Evolutionary conservation across 2,113 vertebrate species (phyloP), one percentile per base, ranked within the genome.

Genomic region (Dryoscopus gambensis): DNA sequence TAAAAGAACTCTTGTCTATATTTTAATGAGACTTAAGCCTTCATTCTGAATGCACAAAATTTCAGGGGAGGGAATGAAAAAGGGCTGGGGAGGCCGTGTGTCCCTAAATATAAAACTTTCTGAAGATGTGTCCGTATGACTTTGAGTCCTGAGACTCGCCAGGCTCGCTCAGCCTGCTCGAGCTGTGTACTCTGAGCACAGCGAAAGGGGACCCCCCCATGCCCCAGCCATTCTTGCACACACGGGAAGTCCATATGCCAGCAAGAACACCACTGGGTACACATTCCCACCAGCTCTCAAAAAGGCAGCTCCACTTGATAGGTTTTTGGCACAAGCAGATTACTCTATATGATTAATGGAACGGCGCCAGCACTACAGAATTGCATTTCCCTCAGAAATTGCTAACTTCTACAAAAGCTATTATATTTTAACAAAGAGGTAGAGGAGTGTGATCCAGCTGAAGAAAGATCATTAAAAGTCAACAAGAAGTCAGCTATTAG

Each of bases 281-380:
- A 95, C 83, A 84, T 96, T 97, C 90, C 95, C 93, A 96, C 92
- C 83, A 97, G 88, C 82, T 91, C 90, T 96, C 92, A 93, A 96
- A 96, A 88, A 96, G 94, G 95, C 95, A 94, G 92, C 93, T 96
- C 90, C 84, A 89, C 79, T 96, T 95, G 96, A 96, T 97, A 96
- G 95, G 82, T 97, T 97, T 95, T 95, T 96, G 96, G 96, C 96
- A 96, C 92, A 63, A 88, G 70, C 10, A 4, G 85, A 94, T 94
- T 75, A 81, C 96, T 94, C 90, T 94, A 92, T 95, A 97, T 90
- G 96, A 94, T 97, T 94, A 92, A 97, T 96, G 93, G 96, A 96
- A 92, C 25, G 0, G 3, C 30, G 95, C 96, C 96, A 97, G 81
- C 1, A 5, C 64, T 68, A 84, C 90, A 89, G 95, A 94, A 93